Base-by-base conservation (phyloP, 2,888 invertebrate genomes). In the Hyposoter didymator region DNA sequence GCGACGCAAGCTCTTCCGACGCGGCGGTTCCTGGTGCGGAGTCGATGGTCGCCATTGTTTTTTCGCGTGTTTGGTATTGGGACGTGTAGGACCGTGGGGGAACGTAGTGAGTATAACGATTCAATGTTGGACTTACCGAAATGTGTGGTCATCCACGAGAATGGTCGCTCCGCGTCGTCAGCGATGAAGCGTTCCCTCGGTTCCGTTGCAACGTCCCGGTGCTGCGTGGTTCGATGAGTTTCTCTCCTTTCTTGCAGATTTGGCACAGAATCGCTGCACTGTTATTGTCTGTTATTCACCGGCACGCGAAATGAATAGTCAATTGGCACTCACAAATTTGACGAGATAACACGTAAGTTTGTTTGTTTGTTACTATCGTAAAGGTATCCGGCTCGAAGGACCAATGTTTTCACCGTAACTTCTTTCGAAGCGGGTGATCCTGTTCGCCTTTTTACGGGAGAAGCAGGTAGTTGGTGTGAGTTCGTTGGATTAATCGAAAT, bases 351-450 rank as follows among this genome's bases (percentile, higher is more conserved):
- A 19, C 49, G 47, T 47, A 47, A 7, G 6, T n/a, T 52, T 49
- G 4, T 14, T 8, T 17, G 14, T 52, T 72, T 17, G 32, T 35
- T 14, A 28, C 43, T 7, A 7, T 12, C 39, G 32, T 14, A 52
- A n/a, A 55, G 14, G 32, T 52, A 76, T 66, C 64, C 76, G 67
- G 66, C 39, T 66, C 52, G 66, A 76, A 76, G 66, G 52, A 76
- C 49, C 67, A 66, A 62, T 19, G 22, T 69, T 69, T 69, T 28
- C 45, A n/a, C 49, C n/a, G n/a, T 52, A 19, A 32, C 1, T n/a
- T n/a, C 7, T n/a, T n/a, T n/a, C 49, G 7, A 52, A n/a, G 19
- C 49, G 49, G 47, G 47, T 49, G 47, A 52, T 52, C n/a, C 49
- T 52, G n/a, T 7, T 52, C 19, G n/a, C n/a, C n/a, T 52, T 52